Conservation (phyloP, 2,797 vertebrate species). For the Gymnoscopelus braueri region DNA sequence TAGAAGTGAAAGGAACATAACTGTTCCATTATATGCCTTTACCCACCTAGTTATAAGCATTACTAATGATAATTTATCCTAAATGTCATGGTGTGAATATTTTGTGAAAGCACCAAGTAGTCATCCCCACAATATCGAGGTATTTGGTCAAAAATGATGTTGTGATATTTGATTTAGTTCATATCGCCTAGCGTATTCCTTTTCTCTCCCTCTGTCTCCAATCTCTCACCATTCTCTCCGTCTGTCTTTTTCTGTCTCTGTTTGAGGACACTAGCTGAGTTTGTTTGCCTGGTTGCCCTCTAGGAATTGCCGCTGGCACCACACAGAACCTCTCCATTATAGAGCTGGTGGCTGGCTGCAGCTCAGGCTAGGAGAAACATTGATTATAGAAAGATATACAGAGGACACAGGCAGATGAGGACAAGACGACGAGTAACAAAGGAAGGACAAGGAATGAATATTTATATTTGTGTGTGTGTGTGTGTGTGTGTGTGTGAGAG, state of each 20-base stretch:
- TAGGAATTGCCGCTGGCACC: conserved; percentile 77
- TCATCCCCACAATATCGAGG: no score
- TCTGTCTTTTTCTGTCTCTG: conserved; percentile 59
- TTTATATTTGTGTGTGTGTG: conserved; percentile 25
- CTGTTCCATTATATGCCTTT: no score
- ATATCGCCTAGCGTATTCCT: conserved; percentile 25
- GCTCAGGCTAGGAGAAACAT: conserved; percentile 23
- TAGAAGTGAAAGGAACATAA: no score
- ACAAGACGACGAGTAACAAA: conserved; percentile 16
- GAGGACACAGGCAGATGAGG: conserved; percentile 14
- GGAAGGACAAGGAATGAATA: conserved; percentile 25
- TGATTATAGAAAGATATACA: conserved; percentile 23
- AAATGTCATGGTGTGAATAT: no score
- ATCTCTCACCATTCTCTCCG: conserved; percentile 9
- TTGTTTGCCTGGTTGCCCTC: conserved; percentile 78
- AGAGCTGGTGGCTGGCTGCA: conserved; percentile 63
- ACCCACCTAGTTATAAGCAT: no score
- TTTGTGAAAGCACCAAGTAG: no score
- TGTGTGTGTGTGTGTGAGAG: conserved; percentile 32
- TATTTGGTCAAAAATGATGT: no score
- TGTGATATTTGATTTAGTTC: not conserved
- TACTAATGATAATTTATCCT: no score
- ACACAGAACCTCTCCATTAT: conserved; percentile 52
- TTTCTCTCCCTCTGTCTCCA: conserved; percentile 9
- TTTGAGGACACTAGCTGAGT: conserved; percentile 61